Evolutionary conservation across 2,797 vertebrate genomes (phyloP), one percentile per base, ranked within the genome.

Genomic region (Apogon talboti): DNA sequence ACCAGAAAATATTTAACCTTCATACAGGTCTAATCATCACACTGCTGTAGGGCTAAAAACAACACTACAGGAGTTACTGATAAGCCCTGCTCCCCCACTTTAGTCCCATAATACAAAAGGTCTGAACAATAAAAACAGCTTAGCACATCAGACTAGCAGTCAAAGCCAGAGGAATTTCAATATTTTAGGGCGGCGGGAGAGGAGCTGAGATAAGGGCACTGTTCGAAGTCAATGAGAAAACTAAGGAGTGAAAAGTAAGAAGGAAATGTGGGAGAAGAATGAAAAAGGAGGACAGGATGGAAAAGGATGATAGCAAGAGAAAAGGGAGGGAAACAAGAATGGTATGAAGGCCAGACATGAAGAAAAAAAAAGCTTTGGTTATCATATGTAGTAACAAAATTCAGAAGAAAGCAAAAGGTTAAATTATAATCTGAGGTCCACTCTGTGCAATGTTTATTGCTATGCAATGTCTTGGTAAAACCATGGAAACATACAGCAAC

Each of bases 361-460:
- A 51, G 38, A 16, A 19, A 51, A 59, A 52, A 45, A 15, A 67
- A 45, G 10, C 42, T 74, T 61, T 62, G 47, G 61, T 76, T 68
- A 57, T 78, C 18, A 45, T 8, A 10, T 46, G 33, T 49, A 1
- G 37, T 48, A 45, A 50, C 18, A 67, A 37, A 24, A 37, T 47
- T 50, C 46, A 71, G 60, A 62, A 48, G 46, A 72, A 43, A 16
- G 1, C 10, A 59, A 35, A 37, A 74, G 46, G 14, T 44, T 52
- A 47, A 74, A 66, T 62, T 51, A 56, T 60, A 30, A 30, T 48
- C 54, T 76, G 84, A 89, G 87, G 86, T 89, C 76, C 76, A 86
- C 76, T 84, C 69, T 83, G 83, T 86, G 86, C 80, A 86, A 72
- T 42, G 50, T 89, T 92, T 90, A 91, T 92, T 92, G 91, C 91